Base-by-base conservation (phyloP, 2,888 invertebrate genomes). In the Ctenicera cuprea region DNA sequence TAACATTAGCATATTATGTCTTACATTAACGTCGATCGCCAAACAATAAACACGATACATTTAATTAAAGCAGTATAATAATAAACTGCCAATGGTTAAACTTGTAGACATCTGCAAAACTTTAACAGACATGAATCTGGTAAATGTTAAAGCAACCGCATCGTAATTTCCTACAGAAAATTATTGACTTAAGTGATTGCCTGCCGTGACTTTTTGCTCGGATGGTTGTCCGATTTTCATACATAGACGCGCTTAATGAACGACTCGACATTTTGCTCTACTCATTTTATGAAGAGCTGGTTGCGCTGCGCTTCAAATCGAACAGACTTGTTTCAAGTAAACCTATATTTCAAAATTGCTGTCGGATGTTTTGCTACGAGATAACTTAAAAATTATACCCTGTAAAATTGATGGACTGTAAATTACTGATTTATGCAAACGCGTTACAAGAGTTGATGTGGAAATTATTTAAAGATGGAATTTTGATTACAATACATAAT, bases 181-280 rank as follows among this genome's bases (percentile, higher is more conserved):
- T 54, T 54, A 54, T 54, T 54, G 54, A 54, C 54, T 54, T 54
- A 52, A 52, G 54, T 30, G 52, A 52, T 52, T 52, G 52, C 52
- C 12, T 9, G 22, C 12, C 14, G 52, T 26, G 9, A 2, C 12
- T 54, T 54, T 54, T 54, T 26, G n/a, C 14, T 22, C 22, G 50
- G 20, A 50, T 50, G 50, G 11, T 54, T 54, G n/a, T 26, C 52
- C 33, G 54, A 54, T 54, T 54, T 54, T 54, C 54, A 54, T 33
- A 54, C 16, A 54, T 54, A 22, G 30, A n/a, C 33, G 30, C 1
- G 14, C 30, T 54, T 54, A 54, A 54, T 54, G 30, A 54, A 26
- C 54, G 54, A 30, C 54, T 54, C 30, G 54, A 26, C 54, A 14
- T 12, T 41, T 41, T 41, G 26, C 26, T 26, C 26, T 26, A 26